Percentiles rank a stretch among this genome's conserved stretches.
These are phyloP conservation scores for Volucella bombylans DNA, from an alignment of 2,888 invertebrate genomes.

Conservation along the genomic window DNA sequence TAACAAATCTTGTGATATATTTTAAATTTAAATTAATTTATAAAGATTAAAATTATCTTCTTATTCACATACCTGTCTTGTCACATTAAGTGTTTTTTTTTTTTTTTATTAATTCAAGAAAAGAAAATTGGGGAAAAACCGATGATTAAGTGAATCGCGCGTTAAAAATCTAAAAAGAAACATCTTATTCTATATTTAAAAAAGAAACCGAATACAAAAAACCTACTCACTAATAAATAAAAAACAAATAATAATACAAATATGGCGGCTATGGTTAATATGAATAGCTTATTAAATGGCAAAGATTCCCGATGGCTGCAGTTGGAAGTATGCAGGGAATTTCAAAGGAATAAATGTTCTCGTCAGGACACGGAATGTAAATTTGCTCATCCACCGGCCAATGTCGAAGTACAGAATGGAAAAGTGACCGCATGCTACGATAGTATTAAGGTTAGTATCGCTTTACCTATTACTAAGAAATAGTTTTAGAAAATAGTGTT, in stretches of 20 bases:
- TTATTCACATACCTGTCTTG: constrained; percentile 18
- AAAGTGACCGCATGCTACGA: constrained; percentile 99
- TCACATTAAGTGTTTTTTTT: constrained; percentile 45
- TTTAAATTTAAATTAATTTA: constrained; percentile 39
- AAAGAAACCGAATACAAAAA: constrained; percentile 21
- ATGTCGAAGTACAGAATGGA: constrained; percentile 99
- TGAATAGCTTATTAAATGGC: constrained; percentile 97
- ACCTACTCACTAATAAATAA: constrained; percentile 44
- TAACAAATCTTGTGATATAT: constrained; percentile 73
- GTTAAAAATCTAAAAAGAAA: constrained; percentile 14
- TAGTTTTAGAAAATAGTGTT: constrained; percentile 42
- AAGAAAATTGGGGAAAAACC: constrained; percentile 15
- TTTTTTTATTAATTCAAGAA: constrained; percentile 16
- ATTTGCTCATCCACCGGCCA: constrained; percentile 99
- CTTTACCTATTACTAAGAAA: constrained; percentile 1
- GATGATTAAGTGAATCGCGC: constrained; percentile 49
- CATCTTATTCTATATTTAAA: constrained; percentile 4
- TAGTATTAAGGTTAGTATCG: constrained; percentile 97
- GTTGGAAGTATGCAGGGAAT: constrained; percentile 99
- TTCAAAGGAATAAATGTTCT: constrained; percentile 99
- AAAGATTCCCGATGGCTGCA: constrained; percentile 99
- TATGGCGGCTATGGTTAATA: constrained; percentile 95
- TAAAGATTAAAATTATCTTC: constrained; percentile 23
- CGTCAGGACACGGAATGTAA: constrained; percentile 99
- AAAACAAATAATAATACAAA: constrained; percentile 74